Evolutionary conservation across 2,113 vertebrate species (phyloP), one percentile per base, ranked within the genome.

Genomic region (Ascaphus truei): DNA sequence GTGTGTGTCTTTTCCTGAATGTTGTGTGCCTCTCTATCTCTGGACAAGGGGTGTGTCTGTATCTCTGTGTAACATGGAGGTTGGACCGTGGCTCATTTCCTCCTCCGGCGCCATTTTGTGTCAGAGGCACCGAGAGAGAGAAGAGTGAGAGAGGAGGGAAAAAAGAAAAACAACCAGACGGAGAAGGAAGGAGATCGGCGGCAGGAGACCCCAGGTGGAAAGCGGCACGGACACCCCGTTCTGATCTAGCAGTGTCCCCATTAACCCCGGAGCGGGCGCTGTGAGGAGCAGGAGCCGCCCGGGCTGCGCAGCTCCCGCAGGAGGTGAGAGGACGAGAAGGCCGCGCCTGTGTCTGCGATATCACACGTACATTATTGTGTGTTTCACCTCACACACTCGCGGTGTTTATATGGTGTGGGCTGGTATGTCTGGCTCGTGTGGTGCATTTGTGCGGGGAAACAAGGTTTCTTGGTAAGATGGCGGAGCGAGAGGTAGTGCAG

Each of bases 61-160:
- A 55, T 27, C 43, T 27, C 26, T 37, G 23, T 41, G 34, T 43
- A 66, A 64, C 62, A 68, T 67, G 64, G 64, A 67, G 64, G 56
- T 33, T 33, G 66, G 56, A 27, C 26, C 22, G 13, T 22, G 20
- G 4, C 8, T 48, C 66, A 50, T 59, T 68, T 68, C 55, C 66
- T 68, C 66, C 66, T 36, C 39, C 41, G 55, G 30, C 66, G 66
- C 66, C 66, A 68, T 68, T 68, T 68, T 68, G 66, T 50, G 53
- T 68, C 50, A 41, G 66, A 43, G 33, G 51, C 12, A 18, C 13
- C 30, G n/a, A n/a, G 13, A 36, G 62, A 53, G 48, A 64, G 52
- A 27, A 20, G 72, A 68, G 34, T 71, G 73, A 43, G 62, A 60
- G 30, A 55, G 10, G 10, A 16, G 37, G 3, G 18, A 23, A n/a